Percentiles rank a stretch among this genome's conserved stretches.
Conservation (phyloP, 2,113 vertebrate species). For the Ardeotis arabs region DNA sequence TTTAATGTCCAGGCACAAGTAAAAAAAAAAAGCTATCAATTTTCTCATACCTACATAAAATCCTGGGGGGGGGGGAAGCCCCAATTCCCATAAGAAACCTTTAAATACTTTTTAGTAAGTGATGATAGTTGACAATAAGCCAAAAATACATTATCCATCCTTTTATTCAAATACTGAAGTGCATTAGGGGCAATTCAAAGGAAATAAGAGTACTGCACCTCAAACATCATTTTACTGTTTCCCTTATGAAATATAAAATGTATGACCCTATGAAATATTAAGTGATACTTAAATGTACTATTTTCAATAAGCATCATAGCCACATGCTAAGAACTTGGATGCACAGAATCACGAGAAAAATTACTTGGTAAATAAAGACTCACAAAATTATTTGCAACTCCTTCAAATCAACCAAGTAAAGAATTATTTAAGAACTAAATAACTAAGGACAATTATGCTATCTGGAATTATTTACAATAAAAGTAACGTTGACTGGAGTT, state of each 20-base stretch:
- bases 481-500: background rate
- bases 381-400: background rate
- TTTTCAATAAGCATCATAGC: background rate
- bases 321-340: background rate
- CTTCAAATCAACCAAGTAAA: background rate
- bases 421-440: background rate
- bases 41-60: background rate
- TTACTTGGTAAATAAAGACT: background rate
- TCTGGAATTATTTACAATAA: background rate
- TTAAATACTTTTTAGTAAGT: background rate
- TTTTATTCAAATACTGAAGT: background rate
- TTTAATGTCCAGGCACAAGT: background rate
- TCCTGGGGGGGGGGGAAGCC: background rate
- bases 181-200: background rate
- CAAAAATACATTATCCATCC: background rate
- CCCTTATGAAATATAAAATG: background rate
- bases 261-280: background rate
- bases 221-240: background rate
- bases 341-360: background rate
- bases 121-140: background rate
- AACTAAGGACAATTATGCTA: background rate
- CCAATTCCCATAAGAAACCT: background rate
- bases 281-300: background rate
- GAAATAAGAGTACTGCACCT: background rate
- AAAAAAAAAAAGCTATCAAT: background rate